Evolutionary conservation across 2,888 invertebrate species (phyloP), one percentile per base, ranked within the genome.

Genomic region (Drosophila anomelani): DNA sequence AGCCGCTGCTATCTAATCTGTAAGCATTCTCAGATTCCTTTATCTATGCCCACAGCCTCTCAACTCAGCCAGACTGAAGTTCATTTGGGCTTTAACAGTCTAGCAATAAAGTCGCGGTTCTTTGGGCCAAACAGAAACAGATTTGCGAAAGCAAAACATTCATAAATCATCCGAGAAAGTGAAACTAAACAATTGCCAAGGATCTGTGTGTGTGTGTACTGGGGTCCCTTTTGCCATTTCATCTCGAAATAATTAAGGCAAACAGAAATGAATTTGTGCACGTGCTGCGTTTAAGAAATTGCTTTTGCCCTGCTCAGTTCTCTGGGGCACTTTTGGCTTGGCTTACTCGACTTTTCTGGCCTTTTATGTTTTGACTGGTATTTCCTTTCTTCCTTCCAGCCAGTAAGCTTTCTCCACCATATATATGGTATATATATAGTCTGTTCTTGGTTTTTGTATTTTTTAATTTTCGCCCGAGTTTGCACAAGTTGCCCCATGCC

Each of bases 241-340:
- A 72, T 81, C 76, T 75, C 51, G 67, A 75, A 82, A 88, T 89
- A 85, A 85, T 85, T 85, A 88, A 75, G 74, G 73, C 59, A 64
- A 74, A 58, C 72, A 60, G 71, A 85, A 87, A 77, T 74, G 73
- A 79, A 71, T 81, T 89, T 72, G 57, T 80, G 75, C 83, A 89
- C 89, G 88, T 85, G 89, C 88, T 82, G 78, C 47, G 68, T 75
- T 77, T 72, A 89, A 79, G 77, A 89, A 85, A 85, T 88, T 85
- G 69, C 77, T 75, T 84, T 81, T 76, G 5, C 60, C 47, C 60
- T 15, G 0, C 36, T 23, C 51, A 15, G 20, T 60, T 60, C 59
- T 58, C 54, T 47, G 39, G 55, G 47, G 67, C 67, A 46, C 38
- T 73, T 38, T 64, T 62, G 46, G 34, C 38, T 53, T 59, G 38